Evolutionary conservation across 2,888 invertebrate genomes (phyloP), one percentile per base, ranked within the genome.

Genomic region (Philonicus albiceps): DNA sequence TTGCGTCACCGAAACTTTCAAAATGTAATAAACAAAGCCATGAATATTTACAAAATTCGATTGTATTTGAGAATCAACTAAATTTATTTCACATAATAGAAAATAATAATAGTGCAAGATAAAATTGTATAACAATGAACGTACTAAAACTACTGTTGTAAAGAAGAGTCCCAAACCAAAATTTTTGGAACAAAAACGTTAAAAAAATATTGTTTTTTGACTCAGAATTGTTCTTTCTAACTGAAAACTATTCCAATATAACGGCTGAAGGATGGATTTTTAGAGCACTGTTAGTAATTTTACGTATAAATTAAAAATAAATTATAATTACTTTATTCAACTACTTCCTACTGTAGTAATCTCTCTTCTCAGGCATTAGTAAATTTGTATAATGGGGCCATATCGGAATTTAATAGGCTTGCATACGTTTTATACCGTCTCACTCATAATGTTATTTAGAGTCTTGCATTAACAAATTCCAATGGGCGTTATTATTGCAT

Each of bases 271-370:
- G 64, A 64, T 64, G 64, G 27, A 64, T 22, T 64, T 53, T 64
- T 64, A 74, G 72, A 73, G 34, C 22, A 76, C 40, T 31, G 76
- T 76, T 76, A 76, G 76, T 76, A 37, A 40, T 40, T 64, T 64
- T 76, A 76, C 76, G 40, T 76, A 76, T 76, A 37, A 76, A 76
- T 76, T 76, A 76, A 76, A 76, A 76, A 76, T 76, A 76, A 76
- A 76, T 76, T 76, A 76, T 76, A 76, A 76, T 76, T 76, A 76
- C 40, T 76, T 40, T 76, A 76, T 40, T 76, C 40, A 76, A 37
- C 40, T 76, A 76, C 37, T 76, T 76, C 64, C 64, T 76, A 37
- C n/a, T 76, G 22, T 22, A 76, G n/a, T 76, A 40, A 76, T 76
- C 22, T 76, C n/a, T 49, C 49, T 64, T 76, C 16, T 40, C 37